Evolutionary conservation across 2,888 invertebrate genomes (phyloP).

Genomic region (Ethmia dodecea): DNA sequence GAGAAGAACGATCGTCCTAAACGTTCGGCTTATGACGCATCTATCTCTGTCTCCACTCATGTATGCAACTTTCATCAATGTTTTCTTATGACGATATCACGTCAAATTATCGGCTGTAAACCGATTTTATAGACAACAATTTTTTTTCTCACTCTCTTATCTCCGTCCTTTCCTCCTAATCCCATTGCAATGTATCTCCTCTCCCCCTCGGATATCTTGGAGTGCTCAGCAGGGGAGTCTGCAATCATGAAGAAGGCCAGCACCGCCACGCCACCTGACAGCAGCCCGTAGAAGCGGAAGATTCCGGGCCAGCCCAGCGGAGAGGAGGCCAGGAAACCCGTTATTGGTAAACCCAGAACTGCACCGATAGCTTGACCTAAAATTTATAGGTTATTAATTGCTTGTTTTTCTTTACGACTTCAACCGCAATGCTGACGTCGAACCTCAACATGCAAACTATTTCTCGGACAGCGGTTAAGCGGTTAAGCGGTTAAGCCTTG

Average conservation of each 20-base stretch:
- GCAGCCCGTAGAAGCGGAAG: conserved; percentile 84
- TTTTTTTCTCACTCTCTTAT: conserved; percentile 6
- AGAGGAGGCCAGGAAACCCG: conserved; percentile 84
- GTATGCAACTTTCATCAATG: not conserved
- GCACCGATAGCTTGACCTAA: conserved; percentile 87
- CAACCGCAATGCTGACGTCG: too few species aligned
- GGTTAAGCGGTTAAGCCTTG: too few species aligned
- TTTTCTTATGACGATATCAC: too few species aligned
- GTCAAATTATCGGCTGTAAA: not conserved
- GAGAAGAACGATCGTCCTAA: too few species aligned
- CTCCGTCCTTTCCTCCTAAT: conserved; percentile 57
- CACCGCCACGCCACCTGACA: conserved; percentile 77
- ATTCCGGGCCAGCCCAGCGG: conserved; percentile 86
- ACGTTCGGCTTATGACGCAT: too few species aligned
- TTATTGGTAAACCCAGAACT: conserved; percentile 83
- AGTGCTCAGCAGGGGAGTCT: conserved; percentile 81
- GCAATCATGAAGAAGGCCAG: conserved; percentile 78
- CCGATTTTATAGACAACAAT: not conserved
- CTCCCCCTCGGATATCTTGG: conserved; percentile 80
- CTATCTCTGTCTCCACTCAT: not conserved
- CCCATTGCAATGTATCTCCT: conserved; percentile 83
- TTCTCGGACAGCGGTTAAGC: too few species aligned
- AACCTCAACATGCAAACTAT: too few species aligned
- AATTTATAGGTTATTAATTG: conserved; percentile 4
- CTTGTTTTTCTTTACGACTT: too few species aligned